Base-by-base conservation (phyloP, 2,113 vertebrate genomes). In the Charina bottae region DNA sequence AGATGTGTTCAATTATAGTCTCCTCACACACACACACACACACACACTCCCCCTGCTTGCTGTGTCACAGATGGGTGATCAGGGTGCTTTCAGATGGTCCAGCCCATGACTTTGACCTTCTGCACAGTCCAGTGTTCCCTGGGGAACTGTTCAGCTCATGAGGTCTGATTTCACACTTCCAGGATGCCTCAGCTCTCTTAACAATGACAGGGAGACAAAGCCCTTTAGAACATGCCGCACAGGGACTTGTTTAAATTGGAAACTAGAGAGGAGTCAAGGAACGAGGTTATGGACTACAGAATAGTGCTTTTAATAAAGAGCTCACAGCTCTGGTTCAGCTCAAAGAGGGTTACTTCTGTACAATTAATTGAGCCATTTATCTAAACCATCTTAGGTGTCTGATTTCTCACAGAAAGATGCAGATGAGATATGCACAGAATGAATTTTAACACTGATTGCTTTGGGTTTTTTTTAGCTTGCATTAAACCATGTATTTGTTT, bases 281-380 rank as follows among this genome's bases (percentile, higher is more conserved):
- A 98, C 98, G 98, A 98, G 98, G 98, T 98, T 98, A 98, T 97
- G 96, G 98, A 98, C 98, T 98, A 98, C 98, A 98, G 98, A 99
- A 98, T 98, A 98, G 98, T 98, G 97, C 97, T 98, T 98, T 98
- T 99, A 99, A 99, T 99, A 99, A 98, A 99, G 98, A 98, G 98
- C 98, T 99, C 98, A 99, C 98, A 98, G 97, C 98, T 98, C 98
- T 96, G 97, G 95, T 98, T 98, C 96, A 91, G 97, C 97, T 97
- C 97, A 97, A 97, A 97, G 97, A 98, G 97, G 97, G 97, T 97
- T 98, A 98, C 97, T 97, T 98, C 97, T 98, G 97, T 98, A 98
- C 98, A 98, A 98, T 98, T 98, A 99, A 99, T 99, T 99, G 99
- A 98, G 98, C 98, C 98, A 98, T 99, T 99, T 99, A 99, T 99